These are phyloP conservation scores for Synanthedon andrenaeformis DNA, from an alignment of 2,888 invertebrate species.

Conservation along the genomic window DNA sequence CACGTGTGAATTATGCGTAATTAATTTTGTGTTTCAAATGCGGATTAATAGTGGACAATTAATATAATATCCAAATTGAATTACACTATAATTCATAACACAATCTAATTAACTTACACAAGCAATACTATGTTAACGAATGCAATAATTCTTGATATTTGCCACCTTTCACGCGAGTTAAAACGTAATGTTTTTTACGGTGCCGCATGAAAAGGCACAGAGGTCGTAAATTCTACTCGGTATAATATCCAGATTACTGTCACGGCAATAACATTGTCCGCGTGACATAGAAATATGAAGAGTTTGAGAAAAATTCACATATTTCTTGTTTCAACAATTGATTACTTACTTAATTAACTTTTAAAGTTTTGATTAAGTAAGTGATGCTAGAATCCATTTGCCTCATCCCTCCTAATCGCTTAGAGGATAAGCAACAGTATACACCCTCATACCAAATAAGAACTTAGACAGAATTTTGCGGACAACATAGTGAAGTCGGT, in stretches of 20 bases:
- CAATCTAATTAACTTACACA: background rate
- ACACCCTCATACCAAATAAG: no score
- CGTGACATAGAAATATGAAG: constrained; percentile 1
- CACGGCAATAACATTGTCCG: constrained; percentile 6
- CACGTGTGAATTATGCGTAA: background rate
- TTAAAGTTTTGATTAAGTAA: no score
- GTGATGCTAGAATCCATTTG: no score
- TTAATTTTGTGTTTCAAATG: background rate
- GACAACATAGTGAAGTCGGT: no score
- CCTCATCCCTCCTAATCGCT: no score
- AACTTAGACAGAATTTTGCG: no score
- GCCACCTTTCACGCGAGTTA: constrained; percentile 10
- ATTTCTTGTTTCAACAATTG: background rate
- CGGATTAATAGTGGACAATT: background rate
- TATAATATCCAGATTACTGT: constrained; percentile 11
- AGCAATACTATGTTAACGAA: background rate
- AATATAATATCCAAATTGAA: background rate
- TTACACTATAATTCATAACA: background rate
- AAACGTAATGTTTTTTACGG: constrained; percentile 12
- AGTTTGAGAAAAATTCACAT: background rate
- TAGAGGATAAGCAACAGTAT: no score
- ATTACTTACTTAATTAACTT: no score
- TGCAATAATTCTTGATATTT: background rate
- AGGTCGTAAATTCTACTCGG: constrained; percentile 10
- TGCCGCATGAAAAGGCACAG: constrained; percentile 10